Conservation (phyloP, 2,888 invertebrate genomes). For the Erebia epiphron region DNA sequence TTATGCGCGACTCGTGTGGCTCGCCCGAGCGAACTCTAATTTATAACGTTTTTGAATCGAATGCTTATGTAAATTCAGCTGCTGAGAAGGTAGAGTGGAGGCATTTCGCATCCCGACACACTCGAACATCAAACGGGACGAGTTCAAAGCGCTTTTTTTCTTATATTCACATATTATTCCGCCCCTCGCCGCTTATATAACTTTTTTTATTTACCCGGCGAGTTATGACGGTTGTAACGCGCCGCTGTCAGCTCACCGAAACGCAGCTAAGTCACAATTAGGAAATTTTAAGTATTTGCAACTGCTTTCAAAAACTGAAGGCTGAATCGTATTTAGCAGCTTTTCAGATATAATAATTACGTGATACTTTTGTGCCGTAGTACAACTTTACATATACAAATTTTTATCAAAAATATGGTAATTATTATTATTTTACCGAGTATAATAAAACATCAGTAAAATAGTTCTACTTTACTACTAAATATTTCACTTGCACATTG, state of each 20-base stretch:
- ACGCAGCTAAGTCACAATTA: background rate
- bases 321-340: no score
- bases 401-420: no score
- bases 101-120: slow-evolving; percentile 52
- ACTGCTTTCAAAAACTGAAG: no score
- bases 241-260: background rate
- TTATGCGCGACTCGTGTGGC: slow-evolving; percentile 56
- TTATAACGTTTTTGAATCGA: slow-evolving; percentile 60
- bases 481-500: no score
- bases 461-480: no score
- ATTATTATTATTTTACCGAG: no score
- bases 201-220: slow-evolving; percentile 55
- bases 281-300: background rate
- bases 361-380: no score
- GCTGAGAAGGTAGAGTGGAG: slow-evolving; percentile 50
- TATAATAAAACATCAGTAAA: no score
- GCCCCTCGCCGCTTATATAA: slow-evolving; percentile 53
- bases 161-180: slow-evolving; percentile 66
- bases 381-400: no score
- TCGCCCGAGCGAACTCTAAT: slow-evolving; percentile 53
- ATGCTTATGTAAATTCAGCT: slow-evolving; percentile 61
- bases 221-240: slow-evolving; percentile 44
- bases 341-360: no score
- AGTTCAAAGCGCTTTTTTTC: slow-evolving; percentile 62
- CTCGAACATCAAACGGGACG: slow-evolving; percentile 66